Evolutionary conservation across 2,113 vertebrate species (phyloP), one percentile per base, ranked within the genome.

Genomic region (Lethenteron camtschaticum): DNA sequence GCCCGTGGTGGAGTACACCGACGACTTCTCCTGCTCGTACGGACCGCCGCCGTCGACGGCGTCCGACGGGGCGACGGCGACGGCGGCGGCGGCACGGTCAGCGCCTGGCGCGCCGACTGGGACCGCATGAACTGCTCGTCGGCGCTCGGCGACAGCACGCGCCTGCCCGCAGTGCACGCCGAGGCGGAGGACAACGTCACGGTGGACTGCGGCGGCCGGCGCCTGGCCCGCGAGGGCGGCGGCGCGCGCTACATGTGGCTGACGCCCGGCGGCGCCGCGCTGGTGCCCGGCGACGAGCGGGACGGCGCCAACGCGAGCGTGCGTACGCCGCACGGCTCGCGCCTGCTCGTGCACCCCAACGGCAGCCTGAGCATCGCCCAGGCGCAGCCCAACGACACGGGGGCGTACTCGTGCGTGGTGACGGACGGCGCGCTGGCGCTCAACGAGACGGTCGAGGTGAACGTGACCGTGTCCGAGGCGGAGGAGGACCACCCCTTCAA

Each of bases 391-490:
- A 88, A 92, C 70, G 87, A 97, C 4, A 81, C 81, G 2, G 94
- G 91, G 24, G 83, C 82, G 7, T 97, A 96, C 70, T 86, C 88
- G 3, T 97, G 91, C 75, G 90, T 87, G 4, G 79, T 76, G 55
- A 85, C 85, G 3, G 85, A 85, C 41, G 63, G 63, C n/a, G 63
- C n/a, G 63, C 63, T 66, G 24, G 72, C 75, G 69, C 80, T 90
- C 74, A 97, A 97, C 2, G 94, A 97, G 80, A 97, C 94, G 0
- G 75, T 96, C 18, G 95, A 88, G 3, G 82, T 96, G 75, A 83
- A 88, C 73, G 79, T 97, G 71, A 86, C 83, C 77, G 94, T 97
- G 71, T 16, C 63, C 24, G 63, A 66, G 63, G 63, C n/a, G 24
- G 63, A 66, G 63, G 41, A 41, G 41, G 41, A 41, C 41, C 77